Evolutionary conservation across 1,140 invertebrate genomes (phyloP).

Genomic region (Drosophila arizonae): DNA sequence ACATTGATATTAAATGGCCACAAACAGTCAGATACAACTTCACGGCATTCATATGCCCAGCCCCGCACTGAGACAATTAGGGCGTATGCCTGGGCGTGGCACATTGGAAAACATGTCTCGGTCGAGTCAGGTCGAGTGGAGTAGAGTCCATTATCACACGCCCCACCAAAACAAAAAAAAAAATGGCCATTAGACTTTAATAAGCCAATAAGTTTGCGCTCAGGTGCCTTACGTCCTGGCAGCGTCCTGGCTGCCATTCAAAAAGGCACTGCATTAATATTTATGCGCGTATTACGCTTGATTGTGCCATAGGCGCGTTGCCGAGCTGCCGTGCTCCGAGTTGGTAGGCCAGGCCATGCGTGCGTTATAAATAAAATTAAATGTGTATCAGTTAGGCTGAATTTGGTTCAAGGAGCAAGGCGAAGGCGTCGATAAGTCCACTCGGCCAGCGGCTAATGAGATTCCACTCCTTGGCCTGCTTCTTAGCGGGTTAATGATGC

Average conservation of each 20-base stretch:
- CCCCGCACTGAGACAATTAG: constrained; percentile 54
- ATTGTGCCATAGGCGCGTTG: constrained; percentile 41
- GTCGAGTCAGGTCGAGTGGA: constrained; percentile 8
- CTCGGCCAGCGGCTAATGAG: constrained; percentile 64
- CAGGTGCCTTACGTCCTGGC: constrained; percentile 47
- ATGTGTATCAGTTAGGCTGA: constrained; percentile 73
- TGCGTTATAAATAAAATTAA: constrained; percentile 81
- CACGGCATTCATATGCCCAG: constrained; percentile 69
- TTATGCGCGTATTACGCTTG: constrained; percentile 63
- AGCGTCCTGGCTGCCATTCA: constrained; percentile 1
- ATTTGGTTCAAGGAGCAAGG: constrained; percentile 35
- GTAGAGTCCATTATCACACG: constrained; percentile 42
- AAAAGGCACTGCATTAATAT: constrained; percentile 71
- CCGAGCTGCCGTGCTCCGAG: background rate
- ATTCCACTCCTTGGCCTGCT: constrained; percentile 23
- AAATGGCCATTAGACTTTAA: constrained; percentile 71
- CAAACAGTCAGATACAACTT: constrained; percentile 29
- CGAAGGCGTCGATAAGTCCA: constrained; percentile 61
- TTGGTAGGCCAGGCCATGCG: constrained; percentile 54
- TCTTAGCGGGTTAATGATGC: constrained; percentile 60
- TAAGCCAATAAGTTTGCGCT: constrained; percentile 79
- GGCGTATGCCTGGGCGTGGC: background rate
- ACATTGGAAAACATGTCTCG: constrained; percentile 11
- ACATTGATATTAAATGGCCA: constrained; percentile 67
- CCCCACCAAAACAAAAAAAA: constrained; percentile 18